A percentile compares a stretch with the other conserved stretches of the same genome.
Evolutionary conservation across 1,140 invertebrate species (phyloP).

Genomic region (Oryctes rhinoceros): DNA sequence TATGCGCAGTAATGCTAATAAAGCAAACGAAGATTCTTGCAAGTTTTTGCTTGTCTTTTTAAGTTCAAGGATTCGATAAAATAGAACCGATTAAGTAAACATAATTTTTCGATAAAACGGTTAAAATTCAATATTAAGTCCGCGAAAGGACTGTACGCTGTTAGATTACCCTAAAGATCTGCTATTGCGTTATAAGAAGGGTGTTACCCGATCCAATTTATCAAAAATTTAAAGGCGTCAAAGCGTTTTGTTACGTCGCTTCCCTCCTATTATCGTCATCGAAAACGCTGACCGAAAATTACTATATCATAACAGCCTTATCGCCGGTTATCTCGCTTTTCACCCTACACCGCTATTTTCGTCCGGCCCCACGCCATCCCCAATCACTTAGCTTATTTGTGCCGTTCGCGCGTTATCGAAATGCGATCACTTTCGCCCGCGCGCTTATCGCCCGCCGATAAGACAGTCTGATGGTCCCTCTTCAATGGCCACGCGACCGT

Average conservation of each 20-base stretch:
- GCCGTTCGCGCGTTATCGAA: not conserved
- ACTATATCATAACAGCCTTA: slow-evolving; percentile 10
- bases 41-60: too few relatives aligned
- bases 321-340: not conserved
- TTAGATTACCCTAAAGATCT: too few relatives aligned
- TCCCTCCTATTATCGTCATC: not conserved
- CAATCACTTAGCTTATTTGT: slow-evolving; percentile 19
- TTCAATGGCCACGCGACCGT: slow-evolving; percentile 7
- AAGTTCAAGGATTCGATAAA: too few relatives aligned
- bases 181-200: too few relatives aligned
- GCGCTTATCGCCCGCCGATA: not conserved
- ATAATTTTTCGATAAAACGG: too few relatives aligned
- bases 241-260: not conserved
- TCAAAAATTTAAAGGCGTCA: not conserved
- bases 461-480: not conserved
- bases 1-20: too few relatives aligned
- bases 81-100: too few relatives aligned
- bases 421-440: not conserved
- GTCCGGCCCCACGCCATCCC: not conserved
- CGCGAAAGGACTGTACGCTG: too few relatives aligned
- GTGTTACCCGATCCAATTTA: not conserved
- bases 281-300: slow-evolving; percentile 9
- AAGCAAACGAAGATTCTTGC: too few relatives aligned
- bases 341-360: not conserved
- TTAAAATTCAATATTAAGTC: too few relatives aligned